A percentile compares a stretch with the other conserved stretches of the same genome.
Evolutionary conservation across 2,113 vertebrate genomes (phyloP).

Genomic region (Calonectris borealis): DNA sequence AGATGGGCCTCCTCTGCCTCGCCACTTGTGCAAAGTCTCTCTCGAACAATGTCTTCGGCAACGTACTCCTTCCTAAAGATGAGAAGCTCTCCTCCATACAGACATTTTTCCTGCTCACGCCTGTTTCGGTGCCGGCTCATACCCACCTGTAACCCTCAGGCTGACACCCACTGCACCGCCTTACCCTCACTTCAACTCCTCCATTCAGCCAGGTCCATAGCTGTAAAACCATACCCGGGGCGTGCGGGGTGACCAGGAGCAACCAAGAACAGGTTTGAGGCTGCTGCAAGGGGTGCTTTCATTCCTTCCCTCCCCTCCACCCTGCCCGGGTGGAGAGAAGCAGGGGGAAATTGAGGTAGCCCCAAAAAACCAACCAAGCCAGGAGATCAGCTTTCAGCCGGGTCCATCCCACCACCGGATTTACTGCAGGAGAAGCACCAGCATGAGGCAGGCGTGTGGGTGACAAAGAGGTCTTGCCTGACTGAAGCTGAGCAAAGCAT

Average conservation of each 20-base stretch:
- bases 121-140: neutral
- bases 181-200: neutral
- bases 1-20: neutral
- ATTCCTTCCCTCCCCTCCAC: neutral
- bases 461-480: neutral
- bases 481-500: neutral
- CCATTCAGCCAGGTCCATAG: neutral
- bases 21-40: neutral
- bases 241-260: fast-evolving
- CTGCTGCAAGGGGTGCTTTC: neutral
- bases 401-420: neutral
- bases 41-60: neutral
- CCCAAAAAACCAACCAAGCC: neutral
- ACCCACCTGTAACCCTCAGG: neutral
- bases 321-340: neutral
- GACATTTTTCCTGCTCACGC: neutral
- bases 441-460: fast-evolving
- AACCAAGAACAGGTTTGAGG: neutral
- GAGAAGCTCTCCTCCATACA: neutral
- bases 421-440: neutral
- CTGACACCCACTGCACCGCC: neutral
- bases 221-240: neutral
- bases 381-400: neutral
- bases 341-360: neutral
- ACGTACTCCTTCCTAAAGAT: neutral